Conservation (phyloP, 2,797 vertebrate species). For the Phalloptychus januarius region DNA sequence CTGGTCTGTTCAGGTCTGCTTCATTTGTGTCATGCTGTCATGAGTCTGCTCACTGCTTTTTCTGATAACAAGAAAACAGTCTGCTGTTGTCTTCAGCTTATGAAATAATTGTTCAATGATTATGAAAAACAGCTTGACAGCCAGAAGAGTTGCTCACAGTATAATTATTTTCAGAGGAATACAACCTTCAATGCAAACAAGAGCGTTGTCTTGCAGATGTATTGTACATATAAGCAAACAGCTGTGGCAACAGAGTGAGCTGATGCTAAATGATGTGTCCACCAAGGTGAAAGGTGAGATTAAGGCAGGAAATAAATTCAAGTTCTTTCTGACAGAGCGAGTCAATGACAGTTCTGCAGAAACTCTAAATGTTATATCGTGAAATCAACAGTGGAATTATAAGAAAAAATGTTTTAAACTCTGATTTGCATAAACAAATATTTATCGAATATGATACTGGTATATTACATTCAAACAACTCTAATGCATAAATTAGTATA, state of each 20-base stretch:
- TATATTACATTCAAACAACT: not conserved
- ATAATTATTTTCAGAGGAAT: conserved; percentile 13
- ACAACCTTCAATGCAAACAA: conserved; percentile 14
- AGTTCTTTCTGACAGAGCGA: not conserved
- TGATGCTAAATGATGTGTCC: not conserved
- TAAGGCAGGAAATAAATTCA: not conserved
- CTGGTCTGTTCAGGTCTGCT: not conserved
- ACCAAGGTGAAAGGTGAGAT: not conserved
- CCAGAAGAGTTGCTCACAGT: conserved; percentile 16
- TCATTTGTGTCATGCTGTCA: not conserved
- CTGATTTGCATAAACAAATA: not conserved
- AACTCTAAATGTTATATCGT: not conserved
- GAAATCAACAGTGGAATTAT: not conserved
- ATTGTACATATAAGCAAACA: not conserved
- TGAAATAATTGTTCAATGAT: not conserved
- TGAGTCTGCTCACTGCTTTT: not conserved
- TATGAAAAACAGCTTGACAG: not conserved
- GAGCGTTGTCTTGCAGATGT: not conserved
- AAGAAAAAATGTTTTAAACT: not conserved
- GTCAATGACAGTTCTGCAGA: not conserved
- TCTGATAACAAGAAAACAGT: conserved; percentile 2
- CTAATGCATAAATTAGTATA: not conserved
- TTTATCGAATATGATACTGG: not conserved
- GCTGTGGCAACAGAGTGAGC: not conserved
- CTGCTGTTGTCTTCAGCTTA: not conserved